A percentile compares a stretch with the other conserved stretches of the same genome.
phyloP scores from a whole-genome alignment of 2,888 invertebrate species.

The Cerastis leucographa region DNA sequence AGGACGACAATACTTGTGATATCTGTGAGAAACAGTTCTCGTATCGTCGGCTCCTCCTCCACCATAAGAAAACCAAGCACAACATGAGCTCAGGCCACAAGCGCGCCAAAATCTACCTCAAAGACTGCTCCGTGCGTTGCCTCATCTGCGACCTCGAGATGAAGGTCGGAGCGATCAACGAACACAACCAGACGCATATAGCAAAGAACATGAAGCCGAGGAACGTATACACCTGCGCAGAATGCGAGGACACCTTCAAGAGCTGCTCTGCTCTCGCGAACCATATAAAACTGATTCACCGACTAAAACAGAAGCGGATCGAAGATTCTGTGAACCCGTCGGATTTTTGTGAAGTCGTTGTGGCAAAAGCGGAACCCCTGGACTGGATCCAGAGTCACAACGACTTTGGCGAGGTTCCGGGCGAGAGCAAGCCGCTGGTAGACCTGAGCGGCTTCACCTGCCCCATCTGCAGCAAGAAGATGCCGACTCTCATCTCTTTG shows the following conservation, averaged over 20 bases:
- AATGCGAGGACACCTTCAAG: slow-evolving; percentile 85
- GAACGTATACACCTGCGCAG: slow-evolving; percentile 86
- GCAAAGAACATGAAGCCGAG: slow-evolving; percentile 84
- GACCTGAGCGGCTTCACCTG: slow-evolving; percentile 85
- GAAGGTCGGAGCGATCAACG: slow-evolving; percentile 85
- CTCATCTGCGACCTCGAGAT: slow-evolving; percentile 86
- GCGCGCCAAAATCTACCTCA: slow-evolving; percentile 84
- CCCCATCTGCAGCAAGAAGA: slow-evolving; percentile 85
- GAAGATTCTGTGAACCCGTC: slow-evolving; percentile 78
- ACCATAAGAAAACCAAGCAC: slow-evolving; percentile 87
- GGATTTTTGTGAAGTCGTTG: slow-evolving; percentile 91
- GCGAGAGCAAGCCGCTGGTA: slow-evolving; percentile 69
- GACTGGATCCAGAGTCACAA: slow-evolving; percentile 88
- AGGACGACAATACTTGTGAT: slow-evolving; percentile 86
- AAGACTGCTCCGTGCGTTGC: slow-evolving; percentile 86
- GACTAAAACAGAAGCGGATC: slow-evolving; percentile 73
- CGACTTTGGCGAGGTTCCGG: slow-evolving; percentile 85
- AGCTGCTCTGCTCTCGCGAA: slow-evolving; percentile 83
- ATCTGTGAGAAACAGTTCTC: slow-evolving; percentile 89
- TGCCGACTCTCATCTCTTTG: slow-evolving; percentile 85
- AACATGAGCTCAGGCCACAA: slow-evolving; percentile 85
- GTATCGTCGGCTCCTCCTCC: slow-evolving; percentile 82
- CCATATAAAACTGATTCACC: slow-evolving; percentile 87
- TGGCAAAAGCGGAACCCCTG: slow-evolving; percentile 90
- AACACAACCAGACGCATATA: slow-evolving; percentile 86